Evolutionary conservation across 2,888 invertebrate genomes (phyloP), one percentile per base, ranked within the genome.

Genomic region (Herminia tarsipennalis): DNA sequence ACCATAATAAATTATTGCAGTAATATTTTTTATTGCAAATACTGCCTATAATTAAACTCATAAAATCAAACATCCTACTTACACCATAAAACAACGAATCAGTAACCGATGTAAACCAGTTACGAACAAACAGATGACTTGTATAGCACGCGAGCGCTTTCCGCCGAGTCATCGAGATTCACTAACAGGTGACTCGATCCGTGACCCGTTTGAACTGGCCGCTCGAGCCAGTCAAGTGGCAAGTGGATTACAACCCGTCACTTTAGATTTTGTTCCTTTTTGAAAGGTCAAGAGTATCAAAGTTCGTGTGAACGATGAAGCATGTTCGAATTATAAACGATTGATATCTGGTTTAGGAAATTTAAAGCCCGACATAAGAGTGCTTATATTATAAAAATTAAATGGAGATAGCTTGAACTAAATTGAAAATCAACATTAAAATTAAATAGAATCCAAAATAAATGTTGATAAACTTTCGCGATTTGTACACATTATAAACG

Each of bases 161-260:
- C 70, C 54, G 76, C 50, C 66, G 63, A 73, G 70, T 81, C 78
- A 78, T 81, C 70, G 54, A 63, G 70, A 66, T 60, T 61, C 51
- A 60, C 67, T 63, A 73, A 74, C 78, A 78, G 76, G 78, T 81
- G 75, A 74, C 49, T 60, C 42, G 58, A 52, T 42, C 56, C 50
- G 63, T 65, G 73, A 52, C 55, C 46, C 66, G 73, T 77, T 46
- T 77, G 38, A 52, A 45, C 59, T 46, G 37, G 39, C 43, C 53
- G 39, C 55, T 43, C 18, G 40, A 38, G 59, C 54, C 24, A 59
- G 65, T 69, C 60, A 53, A 70, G 66, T 67, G 51, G 53, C 51
- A 37, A 42, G 34, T 52, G 38, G 47, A 41, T 18, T 13, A 17
- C 8, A 30, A n/a, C 17, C 9, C 6, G 13, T 13, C 28, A 28